Percentiles rank a stretch among this genome's conserved stretches.
phyloP scores from a whole-genome alignment of 2,888 invertebrate species.

The Fissipunctia ypsillon region DNA sequence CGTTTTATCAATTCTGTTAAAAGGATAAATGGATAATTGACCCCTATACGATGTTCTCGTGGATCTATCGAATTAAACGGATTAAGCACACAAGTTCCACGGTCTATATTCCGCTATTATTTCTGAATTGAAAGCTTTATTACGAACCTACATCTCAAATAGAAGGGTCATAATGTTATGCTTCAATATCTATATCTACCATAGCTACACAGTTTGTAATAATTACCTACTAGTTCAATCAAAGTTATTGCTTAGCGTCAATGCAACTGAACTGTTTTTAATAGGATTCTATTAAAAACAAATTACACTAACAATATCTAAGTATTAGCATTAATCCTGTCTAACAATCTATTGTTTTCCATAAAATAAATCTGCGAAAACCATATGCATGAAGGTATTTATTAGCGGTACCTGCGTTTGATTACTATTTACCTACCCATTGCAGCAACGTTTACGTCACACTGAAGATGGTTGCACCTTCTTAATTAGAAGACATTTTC shows the following conservation, averaged over 20 bases:
- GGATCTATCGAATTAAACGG: conserved; percentile 87
- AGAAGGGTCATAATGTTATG: conserved; percentile 33
- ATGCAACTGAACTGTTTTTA: conserved; percentile 14
- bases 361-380: conserved; percentile 35
- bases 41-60: conserved; percentile 87
- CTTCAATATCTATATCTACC: conserved; percentile 1
- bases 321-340: conserved; percentile 14
- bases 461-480: conserved; percentile 62
- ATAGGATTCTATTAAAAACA: conserved; percentile 18
- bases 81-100: conserved; percentile 83
- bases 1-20: conserved; percentile 91
- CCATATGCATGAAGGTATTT: conserved; percentile 33
- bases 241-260: conserved; percentile 15
- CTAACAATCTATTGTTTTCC: conserved; percentile 29
- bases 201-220: conserved; percentile 15
- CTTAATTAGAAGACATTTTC: conserved; percentile 59
- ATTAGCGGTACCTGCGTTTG: conserved; percentile 41
- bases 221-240: conserved; percentile 16
- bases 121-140: conserved; percentile 66
- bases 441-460: conserved; percentile 58
- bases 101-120: conserved; percentile 74
- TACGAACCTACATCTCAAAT: conserved; percentile 41
- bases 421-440: conserved; percentile 49
- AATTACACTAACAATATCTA: conserved; percentile 12
- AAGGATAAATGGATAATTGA: conserved; percentile 91